phyloP scores from a whole-genome alignment of 1,140 invertebrate genomes.

The Laodelphax striatellus region DNA sequence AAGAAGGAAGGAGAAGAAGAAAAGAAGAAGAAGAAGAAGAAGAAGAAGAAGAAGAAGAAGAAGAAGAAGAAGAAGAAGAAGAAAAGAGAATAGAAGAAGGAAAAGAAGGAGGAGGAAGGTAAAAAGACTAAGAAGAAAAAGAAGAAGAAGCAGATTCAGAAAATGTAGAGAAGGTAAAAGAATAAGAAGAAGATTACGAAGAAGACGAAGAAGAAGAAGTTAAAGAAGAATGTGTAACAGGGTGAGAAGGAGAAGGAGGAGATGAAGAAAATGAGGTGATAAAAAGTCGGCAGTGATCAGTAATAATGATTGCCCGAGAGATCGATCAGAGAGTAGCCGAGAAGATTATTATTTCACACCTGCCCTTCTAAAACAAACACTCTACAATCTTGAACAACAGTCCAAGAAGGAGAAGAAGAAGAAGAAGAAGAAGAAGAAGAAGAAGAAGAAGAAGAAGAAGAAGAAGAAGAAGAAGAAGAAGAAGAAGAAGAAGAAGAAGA shows the following conservation, averaged over 20 bases:
- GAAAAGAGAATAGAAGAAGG: background rate
- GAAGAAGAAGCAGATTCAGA: background rate
- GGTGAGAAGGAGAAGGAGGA: background rate
- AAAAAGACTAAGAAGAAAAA: background rate
- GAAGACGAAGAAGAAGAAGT: background rate
- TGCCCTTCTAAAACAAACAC: too few species aligned
- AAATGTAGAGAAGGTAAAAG: too few species aligned
- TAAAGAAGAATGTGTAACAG: background rate
- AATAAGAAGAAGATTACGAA: background rate
- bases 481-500: too few species aligned
- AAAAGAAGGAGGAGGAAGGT: background rate
- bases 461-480: too few species aligned
- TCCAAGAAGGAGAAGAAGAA: too few species aligned
- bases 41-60: background rate
- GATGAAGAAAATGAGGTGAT: background rate
- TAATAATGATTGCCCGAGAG: too few species aligned
- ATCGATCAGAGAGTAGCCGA: too few species aligned
- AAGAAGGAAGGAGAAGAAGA: background rate
- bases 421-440: too few species aligned
- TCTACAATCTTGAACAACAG: too few species aligned
- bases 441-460: too few species aligned
- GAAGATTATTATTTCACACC: too few species aligned
- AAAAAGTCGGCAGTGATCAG: too few species aligned
- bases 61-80: background rate
- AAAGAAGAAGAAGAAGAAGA: background rate